phyloP scores from a whole-genome alignment of 2,113 vertebrate species.

The Blennius ocellaris region DNA sequence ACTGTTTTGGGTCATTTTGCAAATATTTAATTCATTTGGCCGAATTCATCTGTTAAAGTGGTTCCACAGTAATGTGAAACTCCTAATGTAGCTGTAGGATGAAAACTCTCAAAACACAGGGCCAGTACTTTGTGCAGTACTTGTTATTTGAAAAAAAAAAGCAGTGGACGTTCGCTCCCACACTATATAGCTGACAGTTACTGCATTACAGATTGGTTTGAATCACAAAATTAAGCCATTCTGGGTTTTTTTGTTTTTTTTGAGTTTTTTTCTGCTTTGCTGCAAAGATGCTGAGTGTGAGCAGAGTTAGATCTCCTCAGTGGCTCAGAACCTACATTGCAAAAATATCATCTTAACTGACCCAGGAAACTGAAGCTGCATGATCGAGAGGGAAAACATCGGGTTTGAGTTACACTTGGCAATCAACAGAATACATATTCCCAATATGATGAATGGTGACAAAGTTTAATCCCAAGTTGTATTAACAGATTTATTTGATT shows the following conservation, averaged over 20 bases:
- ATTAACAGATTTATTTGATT: background rate
- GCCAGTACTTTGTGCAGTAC: background rate
- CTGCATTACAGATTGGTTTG: background rate
- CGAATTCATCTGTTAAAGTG: slow-evolving; percentile 1
- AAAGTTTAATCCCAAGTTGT: background rate
- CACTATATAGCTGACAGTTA: background rate
- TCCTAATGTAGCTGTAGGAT: background rate
- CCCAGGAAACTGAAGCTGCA: slow-evolving; percentile 25
- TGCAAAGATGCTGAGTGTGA: slow-evolving; percentile 50
- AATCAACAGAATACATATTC: background rate
- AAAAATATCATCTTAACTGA: slow-evolving; percentile 70
- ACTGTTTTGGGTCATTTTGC: slow-evolving; percentile 5
- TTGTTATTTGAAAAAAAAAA: slow-evolving; percentile 15
- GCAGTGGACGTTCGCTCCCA: background rate
- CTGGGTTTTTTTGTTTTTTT: too few species aligned
- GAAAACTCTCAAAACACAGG: background rate
- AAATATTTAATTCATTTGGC: slow-evolving; percentile 6
- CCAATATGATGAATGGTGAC: background rate
- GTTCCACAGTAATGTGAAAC: background rate
- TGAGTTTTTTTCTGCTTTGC: slow-evolving; percentile 42
- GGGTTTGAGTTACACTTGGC: slow-evolving; percentile 5
- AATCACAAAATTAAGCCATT: slow-evolving; percentile 28
- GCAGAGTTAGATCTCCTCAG: slow-evolving; percentile 51
- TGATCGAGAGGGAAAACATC: slow-evolving; percentile 12
- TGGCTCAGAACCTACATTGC: slow-evolving; percentile 65